Base-by-base conservation (phyloP, 2,888 invertebrate species). In the Abrostola triplasia region DNA sequence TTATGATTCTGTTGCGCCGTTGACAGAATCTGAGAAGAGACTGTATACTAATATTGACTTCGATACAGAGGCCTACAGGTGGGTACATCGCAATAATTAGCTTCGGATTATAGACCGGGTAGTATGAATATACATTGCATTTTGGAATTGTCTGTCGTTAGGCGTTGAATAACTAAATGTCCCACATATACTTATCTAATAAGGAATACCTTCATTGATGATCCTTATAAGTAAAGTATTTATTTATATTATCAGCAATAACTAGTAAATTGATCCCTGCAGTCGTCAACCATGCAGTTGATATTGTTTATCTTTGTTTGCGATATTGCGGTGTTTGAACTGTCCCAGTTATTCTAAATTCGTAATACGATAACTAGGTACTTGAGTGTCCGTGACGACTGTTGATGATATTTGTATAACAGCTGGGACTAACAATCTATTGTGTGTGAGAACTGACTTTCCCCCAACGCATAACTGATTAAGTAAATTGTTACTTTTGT, bases 41-140 rank as follows among this genome's bases (percentile, higher is more conserved):
- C 94, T 97, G 49, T 99, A 99, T 87, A 95, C 96, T 50, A 95
- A 95, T 44, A 98, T 99, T 80, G 98, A 98, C 84, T 99, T 99
- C 90, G 97, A 98, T 89, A 96, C 97, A 13, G 94, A 96, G 59
- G 96, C 97, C 65, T 99, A 97, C 90, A 96, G 96, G 96, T 96
- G 83, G 10, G 68, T 59, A 41, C 41, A 6, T 37, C 50, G 7
- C 6, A 36, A 49, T 36, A 7, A 37, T 48, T 60, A 44, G 5
- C 12, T 7, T n/a, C 5, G 1, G 13, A 5, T 44, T 24, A 24
- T 4, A 24, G 24, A 24, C 24, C 24, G 24, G 4, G 24, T 1
- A 1, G 4, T 24, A 24, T 24, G 24, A 24, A 24, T 24, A 24
- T 24, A 24, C 4, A 24, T 24, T 24, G 24, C 24, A 24, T 10